Conservation (phyloP, 2,113 vertebrate genomes). For the Embiotoca jacksoni region DNA sequence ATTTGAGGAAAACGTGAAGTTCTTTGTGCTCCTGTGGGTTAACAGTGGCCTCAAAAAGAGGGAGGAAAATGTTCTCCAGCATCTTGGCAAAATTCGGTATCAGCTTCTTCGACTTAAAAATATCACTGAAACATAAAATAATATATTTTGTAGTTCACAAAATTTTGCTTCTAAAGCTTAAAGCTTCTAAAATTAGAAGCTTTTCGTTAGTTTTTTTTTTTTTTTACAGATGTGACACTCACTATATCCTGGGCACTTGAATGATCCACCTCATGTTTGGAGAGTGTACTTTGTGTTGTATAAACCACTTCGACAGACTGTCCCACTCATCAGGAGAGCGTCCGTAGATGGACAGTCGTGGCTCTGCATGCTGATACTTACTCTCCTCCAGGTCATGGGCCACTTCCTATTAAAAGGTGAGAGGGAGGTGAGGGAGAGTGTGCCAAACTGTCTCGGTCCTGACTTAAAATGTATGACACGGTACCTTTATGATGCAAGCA, state of each 20-base stretch:
- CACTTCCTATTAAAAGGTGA: slow-evolving; percentile 86
- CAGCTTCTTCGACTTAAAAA: slow-evolving; percentile 92
- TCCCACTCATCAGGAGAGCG: slow-evolving; percentile 90
- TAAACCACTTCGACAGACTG: slow-evolving; percentile 92
- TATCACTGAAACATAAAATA: slow-evolving; percentile 86
- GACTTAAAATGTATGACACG: not conserved
- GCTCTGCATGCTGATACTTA: slow-evolving; percentile 94
- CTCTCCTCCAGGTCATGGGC: slow-evolving; percentile 92
- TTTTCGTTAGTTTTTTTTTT: not conserved
- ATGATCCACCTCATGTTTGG: slow-evolving; percentile 96
- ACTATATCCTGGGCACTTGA: slow-evolving; percentile 96
- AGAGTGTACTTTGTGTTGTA: slow-evolving; percentile 92
- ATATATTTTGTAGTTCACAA: not conserved
- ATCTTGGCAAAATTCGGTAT: slow-evolving; percentile 92
- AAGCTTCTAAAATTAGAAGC: not conserved
- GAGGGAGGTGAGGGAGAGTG: not conserved
- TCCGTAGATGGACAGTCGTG: slow-evolving; percentile 93
- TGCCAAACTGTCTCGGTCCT: not conserved
- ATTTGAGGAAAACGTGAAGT: slow-evolving; percentile 94
- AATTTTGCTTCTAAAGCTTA: not conserved
- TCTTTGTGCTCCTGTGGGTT: slow-evolving; percentile 91
- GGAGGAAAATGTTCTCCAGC: slow-evolving; percentile 94
- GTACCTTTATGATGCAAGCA: slow-evolving; percentile 95
- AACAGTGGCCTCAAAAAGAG: slow-evolving; percentile 92
- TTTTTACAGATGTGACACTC: slow-evolving; percentile 69